Percentiles rank a stretch among this genome's conserved stretches.
Evolutionary conservation across 2,113 vertebrate genomes (phyloP).

Genomic region (Antidorcas marsupialis): DNA sequence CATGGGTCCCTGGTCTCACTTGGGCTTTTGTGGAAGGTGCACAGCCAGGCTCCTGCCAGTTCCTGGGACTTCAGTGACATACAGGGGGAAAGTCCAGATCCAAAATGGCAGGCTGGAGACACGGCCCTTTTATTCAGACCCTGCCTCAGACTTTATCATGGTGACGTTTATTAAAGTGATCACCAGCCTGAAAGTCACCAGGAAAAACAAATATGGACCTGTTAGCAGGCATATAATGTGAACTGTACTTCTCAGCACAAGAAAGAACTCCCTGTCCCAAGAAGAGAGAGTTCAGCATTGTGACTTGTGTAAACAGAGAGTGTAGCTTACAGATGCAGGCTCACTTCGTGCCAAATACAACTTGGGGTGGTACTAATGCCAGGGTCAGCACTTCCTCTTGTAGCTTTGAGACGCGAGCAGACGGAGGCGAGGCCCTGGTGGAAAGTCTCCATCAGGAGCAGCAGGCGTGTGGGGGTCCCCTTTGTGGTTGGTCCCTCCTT

Average conservation of each 20-base stretch:
- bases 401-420: not conserved
- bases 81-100: not conserved
- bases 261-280: constrained; percentile 28
- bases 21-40: not conserved
- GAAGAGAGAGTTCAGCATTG: not conserved
- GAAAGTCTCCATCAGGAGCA: not conserved
- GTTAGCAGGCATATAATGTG: not conserved
- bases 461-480: not conserved
- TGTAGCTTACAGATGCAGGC: not conserved
- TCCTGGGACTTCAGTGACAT: not conserved
- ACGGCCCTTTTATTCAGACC: not conserved
- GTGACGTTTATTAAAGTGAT: constrained; percentile 21
- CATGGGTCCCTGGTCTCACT: accelerated
- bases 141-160: not conserved
- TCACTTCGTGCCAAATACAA: accelerated
- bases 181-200: constrained; percentile 38
- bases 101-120: not conserved
- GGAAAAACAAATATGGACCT: constrained; percentile 27
- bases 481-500: not conserved
- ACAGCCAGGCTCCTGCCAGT: not conserved
- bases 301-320: constrained; percentile 17
- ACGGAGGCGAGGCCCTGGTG: not conserved
- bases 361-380: not conserved
- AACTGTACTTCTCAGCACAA: not conserved
- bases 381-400: not conserved